phyloP scores from a whole-genome alignment of 2,113 vertebrate species.

The Rutilus rutilus region DNA sequence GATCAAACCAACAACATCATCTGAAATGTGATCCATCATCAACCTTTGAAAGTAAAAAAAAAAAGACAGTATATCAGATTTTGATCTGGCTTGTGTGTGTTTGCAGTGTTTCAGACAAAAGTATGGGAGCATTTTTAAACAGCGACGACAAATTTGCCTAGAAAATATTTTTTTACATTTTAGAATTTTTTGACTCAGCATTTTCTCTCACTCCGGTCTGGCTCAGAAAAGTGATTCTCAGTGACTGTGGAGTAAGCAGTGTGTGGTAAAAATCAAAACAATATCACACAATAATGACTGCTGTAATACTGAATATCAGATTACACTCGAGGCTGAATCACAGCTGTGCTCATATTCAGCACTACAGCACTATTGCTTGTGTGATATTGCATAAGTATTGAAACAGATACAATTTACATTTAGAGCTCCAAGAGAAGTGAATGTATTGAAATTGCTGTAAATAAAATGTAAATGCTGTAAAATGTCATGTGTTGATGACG shows the following conservation, averaged over 20 bases:
- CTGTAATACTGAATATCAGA: not conserved
- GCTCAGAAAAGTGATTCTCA: no score
- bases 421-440: no score
- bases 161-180: no score
- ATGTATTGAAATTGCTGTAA: not conserved
- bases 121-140: no score
- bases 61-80: not conserved
- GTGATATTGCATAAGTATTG: not conserved
- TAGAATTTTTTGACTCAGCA: no score
- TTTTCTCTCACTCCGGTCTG: no score
- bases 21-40: not conserved
- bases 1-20: not conserved
- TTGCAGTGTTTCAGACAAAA: no score
- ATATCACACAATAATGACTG: not conserved
- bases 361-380: not conserved
- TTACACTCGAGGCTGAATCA: not conserved
- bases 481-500: no score
- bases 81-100: not conserved
- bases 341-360: not conserved
- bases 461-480: not conserved
- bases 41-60: conserved; percentile 32
- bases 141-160: no score
- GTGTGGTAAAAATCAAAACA: not conserved
- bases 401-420: not conserved
- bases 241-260: no score